These are phyloP conservation scores for cattle (Bos taurus) DNA, from an alignment of 2,113 vertebrate species.

Conservation along the genomic window DNA sequence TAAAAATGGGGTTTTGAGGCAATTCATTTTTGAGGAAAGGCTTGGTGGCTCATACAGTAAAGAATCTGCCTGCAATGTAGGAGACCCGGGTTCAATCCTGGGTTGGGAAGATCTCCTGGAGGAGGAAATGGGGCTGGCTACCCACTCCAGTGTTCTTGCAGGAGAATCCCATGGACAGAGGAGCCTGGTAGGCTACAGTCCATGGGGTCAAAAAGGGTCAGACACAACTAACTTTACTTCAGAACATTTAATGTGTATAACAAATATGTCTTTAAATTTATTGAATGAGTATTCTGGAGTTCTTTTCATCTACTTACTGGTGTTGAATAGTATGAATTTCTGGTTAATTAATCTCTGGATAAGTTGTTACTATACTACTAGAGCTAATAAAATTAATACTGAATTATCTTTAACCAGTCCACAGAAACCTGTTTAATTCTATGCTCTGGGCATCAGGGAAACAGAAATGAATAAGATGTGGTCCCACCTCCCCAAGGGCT, in stretches of 20 bases:
- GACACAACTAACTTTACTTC: background rate
- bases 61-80: background rate
- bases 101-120: background rate
- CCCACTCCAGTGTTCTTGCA: background rate
- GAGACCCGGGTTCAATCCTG: background rate
- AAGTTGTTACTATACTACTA: background rate
- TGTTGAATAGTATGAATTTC: background rate
- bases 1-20: background rate
- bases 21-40: background rate
- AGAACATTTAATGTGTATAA: background rate
- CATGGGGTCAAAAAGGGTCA: background rate
- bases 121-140: background rate
- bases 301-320: background rate
- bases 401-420: background rate
- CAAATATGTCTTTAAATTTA: background rate
- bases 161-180: background rate
- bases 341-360: background rate
- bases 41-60: background rate
- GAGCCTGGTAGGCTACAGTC: background rate
- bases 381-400: background rate
- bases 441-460: background rate
- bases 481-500: background rate
- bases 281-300: background rate
- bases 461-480: background rate
- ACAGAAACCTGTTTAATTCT: background rate